Conservation (phyloP, 2,797 vertebrate species). For the Enteromius thamalakanensis region DNA sequence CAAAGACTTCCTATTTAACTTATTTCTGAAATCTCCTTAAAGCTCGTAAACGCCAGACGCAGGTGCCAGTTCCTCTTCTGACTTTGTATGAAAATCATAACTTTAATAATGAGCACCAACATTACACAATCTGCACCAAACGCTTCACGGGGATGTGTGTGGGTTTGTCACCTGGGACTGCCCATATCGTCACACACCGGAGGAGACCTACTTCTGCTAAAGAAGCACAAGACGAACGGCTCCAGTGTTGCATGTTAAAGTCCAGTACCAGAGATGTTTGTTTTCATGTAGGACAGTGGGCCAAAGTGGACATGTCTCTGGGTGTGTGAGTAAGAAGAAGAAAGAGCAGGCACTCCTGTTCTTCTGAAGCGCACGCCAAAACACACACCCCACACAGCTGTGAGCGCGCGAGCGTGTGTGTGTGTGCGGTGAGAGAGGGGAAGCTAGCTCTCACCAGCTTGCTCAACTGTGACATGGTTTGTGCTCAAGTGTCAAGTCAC, state of each 20-base stretch:
- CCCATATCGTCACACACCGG: background rate
- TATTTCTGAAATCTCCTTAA: background rate
- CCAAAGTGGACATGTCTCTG: background rate
- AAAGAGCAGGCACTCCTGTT: constrained; percentile 40
- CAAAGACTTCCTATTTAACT: background rate
- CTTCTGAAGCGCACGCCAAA: constrained; percentile 56
- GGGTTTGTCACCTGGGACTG: background rate
- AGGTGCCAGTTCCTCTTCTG: background rate
- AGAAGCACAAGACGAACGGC: accelerated
- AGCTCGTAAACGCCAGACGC: background rate
- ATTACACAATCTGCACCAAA: no score
- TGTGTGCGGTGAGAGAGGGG: constrained; percentile 32
- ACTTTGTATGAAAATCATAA: background rate
- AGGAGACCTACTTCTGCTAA: background rate
- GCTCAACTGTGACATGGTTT: constrained; percentile 41
- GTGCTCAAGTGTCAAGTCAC: constrained; percentile 24
- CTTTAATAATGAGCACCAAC: background rate
- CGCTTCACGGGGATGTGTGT: background rate
- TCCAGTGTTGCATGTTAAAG: no score
- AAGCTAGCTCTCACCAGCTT: constrained; percentile 22
- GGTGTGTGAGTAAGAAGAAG: constrained; percentile 9
- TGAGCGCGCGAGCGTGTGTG: background rate
- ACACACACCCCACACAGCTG: constrained; percentile 54
- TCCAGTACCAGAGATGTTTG: background rate
- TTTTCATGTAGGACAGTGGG: background rate